Conservation (phyloP, 2,888 invertebrate genomes). For the Philaethria dido region DNA sequence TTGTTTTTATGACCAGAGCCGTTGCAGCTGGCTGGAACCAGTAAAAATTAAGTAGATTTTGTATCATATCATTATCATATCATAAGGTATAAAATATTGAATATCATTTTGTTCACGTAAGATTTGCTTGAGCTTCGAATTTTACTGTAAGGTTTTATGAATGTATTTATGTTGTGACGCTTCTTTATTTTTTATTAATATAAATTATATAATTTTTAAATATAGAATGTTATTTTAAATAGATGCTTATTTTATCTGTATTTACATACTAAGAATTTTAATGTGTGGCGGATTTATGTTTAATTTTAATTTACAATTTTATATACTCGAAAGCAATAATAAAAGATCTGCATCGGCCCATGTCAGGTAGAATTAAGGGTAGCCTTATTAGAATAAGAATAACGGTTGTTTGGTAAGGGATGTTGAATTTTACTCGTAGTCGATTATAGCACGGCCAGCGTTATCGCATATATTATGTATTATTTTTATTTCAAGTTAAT, state of each 20-base stretch:
- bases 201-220: slow-evolving; percentile 21
- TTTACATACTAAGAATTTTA: slow-evolving; percentile 12
- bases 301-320: slow-evolving; percentile 16
- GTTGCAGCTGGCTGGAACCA: slow-evolving; percentile 71
- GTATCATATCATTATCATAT: slow-evolving; percentile 83
- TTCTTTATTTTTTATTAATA: background rate
- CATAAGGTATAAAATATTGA: slow-evolving; percentile 64
- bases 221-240: slow-evolving; percentile 26
- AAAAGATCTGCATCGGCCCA: slow-evolving; percentile 57
- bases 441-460: slow-evolving; percentile 74
- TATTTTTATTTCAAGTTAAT: slow-evolving; percentile 75
- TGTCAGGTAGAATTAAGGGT: slow-evolving; percentile 75
- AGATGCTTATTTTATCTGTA: slow-evolving; percentile 21
- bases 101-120: slow-evolving; percentile 56
- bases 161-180: slow-evolving; percentile 15
- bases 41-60: slow-evolving; percentile 67
- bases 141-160: slow-evolving; percentile 27
- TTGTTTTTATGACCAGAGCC: slow-evolving; percentile 51
- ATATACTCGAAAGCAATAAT: slow-evolving; percentile 60
- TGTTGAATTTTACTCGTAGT: slow-evolving; percentile 76
- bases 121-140: slow-evolving; percentile 52
- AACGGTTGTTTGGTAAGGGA: slow-evolving; percentile 63
- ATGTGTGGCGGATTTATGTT: background rate
- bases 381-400: slow-evolving; percentile 81
- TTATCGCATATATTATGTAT: slow-evolving; percentile 74